Conservation (phyloP, 2,888 invertebrate species). For the Lapara coniferarum region DNA sequence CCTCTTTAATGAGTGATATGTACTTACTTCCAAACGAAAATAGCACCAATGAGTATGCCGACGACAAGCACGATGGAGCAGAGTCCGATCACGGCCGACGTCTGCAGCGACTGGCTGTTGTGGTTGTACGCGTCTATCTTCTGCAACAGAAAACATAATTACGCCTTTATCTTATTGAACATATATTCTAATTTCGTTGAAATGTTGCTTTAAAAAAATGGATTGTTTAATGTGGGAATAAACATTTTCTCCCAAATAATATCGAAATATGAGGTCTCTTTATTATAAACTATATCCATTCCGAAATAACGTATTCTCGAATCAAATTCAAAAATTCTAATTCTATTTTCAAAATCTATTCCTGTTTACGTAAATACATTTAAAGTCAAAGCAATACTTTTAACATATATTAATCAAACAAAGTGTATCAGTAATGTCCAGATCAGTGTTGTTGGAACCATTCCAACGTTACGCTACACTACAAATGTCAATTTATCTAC, state of each 20-base stretch:
- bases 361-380: background rate
- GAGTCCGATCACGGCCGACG: conserved; percentile 92
- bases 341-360: background rate
- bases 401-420: conserved; percentile 54
- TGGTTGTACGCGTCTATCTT: conserved; percentile 95
- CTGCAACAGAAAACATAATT: conserved; percentile 79
- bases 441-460: conserved; percentile 56
- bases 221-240: too few relatives aligned
- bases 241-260: too few relatives aligned
- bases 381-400: conserved; percentile 10
- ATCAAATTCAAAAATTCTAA: background rate
- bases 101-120: conserved; percentile 92
- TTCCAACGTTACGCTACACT: conserved; percentile 48
- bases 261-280: too few relatives aligned
- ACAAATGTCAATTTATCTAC: conserved; percentile 14
- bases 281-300: too few relatives aligned
- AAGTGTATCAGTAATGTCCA: conserved; percentile 50
- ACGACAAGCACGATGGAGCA: conserved; percentile 90
- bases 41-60: conserved; percentile 90
- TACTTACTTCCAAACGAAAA: conserved; percentile 95
- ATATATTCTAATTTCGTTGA: background rate
- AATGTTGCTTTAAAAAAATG: background rate
- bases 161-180: too few relatives aligned
- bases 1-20: too few relatives aligned
- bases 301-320: background rate